Conservation (phyloP, 2,113 vertebrate species). For the Triplophysa dalaica region DNA sequence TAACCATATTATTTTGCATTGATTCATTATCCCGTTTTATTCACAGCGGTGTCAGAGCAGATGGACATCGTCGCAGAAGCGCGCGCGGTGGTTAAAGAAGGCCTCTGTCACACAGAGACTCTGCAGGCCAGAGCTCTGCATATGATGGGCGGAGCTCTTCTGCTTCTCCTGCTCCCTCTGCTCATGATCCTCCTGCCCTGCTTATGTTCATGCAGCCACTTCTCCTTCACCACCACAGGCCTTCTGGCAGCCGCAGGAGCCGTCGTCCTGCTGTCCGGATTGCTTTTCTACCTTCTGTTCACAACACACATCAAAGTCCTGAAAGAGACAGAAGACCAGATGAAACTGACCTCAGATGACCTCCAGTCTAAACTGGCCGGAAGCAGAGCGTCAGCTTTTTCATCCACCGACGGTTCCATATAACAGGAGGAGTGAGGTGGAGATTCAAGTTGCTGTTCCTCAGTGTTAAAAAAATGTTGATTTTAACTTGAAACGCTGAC, state of each 20-base stretch:
- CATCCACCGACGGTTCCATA: not conserved
- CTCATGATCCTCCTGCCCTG: conserved; percentile 56
- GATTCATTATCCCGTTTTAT: not conserved
- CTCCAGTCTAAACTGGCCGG: conserved; percentile 56
- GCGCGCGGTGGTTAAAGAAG: conserved; percentile 64
- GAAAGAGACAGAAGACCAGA: conserved; percentile 69
- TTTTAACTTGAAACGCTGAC: conserved; percentile 9
- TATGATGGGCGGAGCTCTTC: conserved; percentile 69
- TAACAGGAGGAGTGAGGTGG: conserved; percentile 6
- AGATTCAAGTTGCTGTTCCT: conserved; percentile 21
- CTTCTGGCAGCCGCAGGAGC: conserved; percentile 42
- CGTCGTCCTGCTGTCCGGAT: conserved; percentile 58
- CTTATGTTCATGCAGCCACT: conserved; percentile 57
- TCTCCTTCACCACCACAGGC: conserved; percentile 44
- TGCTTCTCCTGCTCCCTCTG: conserved; percentile 67
- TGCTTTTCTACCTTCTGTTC: conserved; percentile 70
- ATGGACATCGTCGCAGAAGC: conserved; percentile 69
- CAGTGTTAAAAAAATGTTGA: conserved; percentile 7
- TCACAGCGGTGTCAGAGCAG: conserved; percentile 58
- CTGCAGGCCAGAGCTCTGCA: conserved; percentile 63
- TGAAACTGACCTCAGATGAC: conserved; percentile 63
- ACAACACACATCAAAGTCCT: conserved; percentile 74
- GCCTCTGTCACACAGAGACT: conserved; percentile 65
- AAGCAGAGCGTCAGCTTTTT: not conserved
- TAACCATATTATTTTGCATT: too few species aligned